Evolutionary conservation across 1,140 invertebrate genomes (phyloP), one percentile per base, ranked within the genome.

Genomic region (Cardiocondyla obscurior): DNA sequence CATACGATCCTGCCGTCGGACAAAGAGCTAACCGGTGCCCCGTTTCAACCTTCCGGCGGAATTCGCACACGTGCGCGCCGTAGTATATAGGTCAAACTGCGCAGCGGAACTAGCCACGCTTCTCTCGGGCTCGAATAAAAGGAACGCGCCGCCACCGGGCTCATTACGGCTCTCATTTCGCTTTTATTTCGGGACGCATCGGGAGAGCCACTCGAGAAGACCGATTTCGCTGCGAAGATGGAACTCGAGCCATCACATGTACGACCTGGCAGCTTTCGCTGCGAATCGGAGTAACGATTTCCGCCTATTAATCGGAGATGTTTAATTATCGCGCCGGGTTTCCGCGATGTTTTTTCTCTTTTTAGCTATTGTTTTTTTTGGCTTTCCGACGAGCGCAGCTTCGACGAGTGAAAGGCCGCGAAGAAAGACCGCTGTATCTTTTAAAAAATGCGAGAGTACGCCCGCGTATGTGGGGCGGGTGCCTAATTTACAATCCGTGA

Each of bases 21-120:
- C 79, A 72, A 81, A 76, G 82, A 82, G 44, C 74, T 55, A 51
- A 60, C 72, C 60, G 69, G 74, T 62, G 49, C 86, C 42, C 55
- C 28, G 70, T 25, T n/a, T 42, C 65, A 85, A 88, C 85, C 85
- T 88, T 88, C 85, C 67, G 64, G 85, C 73, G 44, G 44, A 83
- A 86, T 85, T 82, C 84, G 81, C 83, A 81, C 82, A 87, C 83
- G 67, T 82, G 81, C 74, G 28, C 44, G 33, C n/a, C n/a, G n/a
- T n/a, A n/a, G n/a, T 87, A 90, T 90, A 85, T 91, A 83, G 90
- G 90, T 90, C 90, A 91, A 90, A 86, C 88, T 87, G 76, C 83
- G 82, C 67, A 67, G 73, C 64, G 49, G 28, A 85, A 81, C 81
- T 87, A 87, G 82, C 58, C 57, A 25, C 49, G 49, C 64, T 49